These are phyloP conservation scores for Hemicrepidius hirtus DNA, from an alignment of 2,888 invertebrate species.

Conservation along the genomic window DNA sequence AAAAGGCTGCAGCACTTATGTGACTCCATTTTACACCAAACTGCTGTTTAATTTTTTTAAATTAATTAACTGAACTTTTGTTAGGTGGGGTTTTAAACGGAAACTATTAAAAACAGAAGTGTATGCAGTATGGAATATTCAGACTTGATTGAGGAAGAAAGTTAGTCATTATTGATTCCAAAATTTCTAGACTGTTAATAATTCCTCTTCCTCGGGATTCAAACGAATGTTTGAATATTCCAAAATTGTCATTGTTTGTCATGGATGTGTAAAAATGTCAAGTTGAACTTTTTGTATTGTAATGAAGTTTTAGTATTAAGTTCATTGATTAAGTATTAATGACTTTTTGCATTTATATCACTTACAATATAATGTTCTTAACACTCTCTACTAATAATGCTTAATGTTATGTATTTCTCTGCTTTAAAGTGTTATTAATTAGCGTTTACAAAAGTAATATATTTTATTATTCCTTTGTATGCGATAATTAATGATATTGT, in stretches of 20 bases:
- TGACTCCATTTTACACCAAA: constrained; percentile 21
- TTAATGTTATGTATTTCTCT: constrained; percentile 53
- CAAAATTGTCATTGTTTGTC: neutral
- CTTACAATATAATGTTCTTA: constrained; percentile 47
- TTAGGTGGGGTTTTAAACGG: constrained; percentile 8
- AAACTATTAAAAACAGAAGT: constrained; percentile 1
- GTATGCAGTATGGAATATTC: constrained; percentile 12
- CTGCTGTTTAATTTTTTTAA: constrained; percentile 18
- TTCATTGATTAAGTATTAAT: constrained; percentile 47
- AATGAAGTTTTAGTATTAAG: constrained; percentile 40
- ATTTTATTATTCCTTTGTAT: constrained; percentile 27
- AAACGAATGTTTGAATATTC: constrained; percentile 21
- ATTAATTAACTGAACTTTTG: neutral
- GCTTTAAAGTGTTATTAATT: constrained; percentile 48
- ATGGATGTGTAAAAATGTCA: constrained; percentile 22
- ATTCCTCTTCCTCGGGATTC: too few relatives aligned
- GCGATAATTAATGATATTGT: constrained; percentile 40
- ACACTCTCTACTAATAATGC: constrained; percentile 52
- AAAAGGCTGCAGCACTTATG: constrained; percentile 47
- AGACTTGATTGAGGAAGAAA: neutral
- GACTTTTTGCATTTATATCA: constrained; percentile 50
- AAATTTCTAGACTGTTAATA: neutral
- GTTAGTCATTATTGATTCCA: constrained; percentile 11
- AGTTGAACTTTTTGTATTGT: constrained; percentile 35
- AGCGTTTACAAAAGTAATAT: constrained; percentile 30